Conservation (phyloP, 2,113 vertebrate genomes). For the Psophia crepitans region DNA sequence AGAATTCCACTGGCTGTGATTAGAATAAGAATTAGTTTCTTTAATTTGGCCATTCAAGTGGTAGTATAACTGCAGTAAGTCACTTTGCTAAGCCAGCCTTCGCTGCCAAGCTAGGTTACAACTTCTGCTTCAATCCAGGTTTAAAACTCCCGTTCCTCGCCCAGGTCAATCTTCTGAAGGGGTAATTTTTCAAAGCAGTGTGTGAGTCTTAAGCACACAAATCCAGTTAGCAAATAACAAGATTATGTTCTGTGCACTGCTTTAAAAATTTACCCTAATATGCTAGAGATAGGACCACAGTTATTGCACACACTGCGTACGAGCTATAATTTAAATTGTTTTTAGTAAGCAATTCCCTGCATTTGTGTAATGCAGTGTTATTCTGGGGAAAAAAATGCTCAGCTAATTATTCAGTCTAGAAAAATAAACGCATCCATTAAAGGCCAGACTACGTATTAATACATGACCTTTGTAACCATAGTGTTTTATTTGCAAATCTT, state of each 20-base stretch:
- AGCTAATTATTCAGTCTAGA: constrained; percentile 35
- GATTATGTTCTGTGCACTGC: constrained; percentile 54
- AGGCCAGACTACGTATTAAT: constrained; percentile 13
- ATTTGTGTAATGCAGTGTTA: neutral
- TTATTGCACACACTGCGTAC: neutral
- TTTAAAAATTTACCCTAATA: constrained; percentile 32
- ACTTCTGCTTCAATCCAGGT: constrained; percentile 31
- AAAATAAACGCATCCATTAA: constrained; percentile 61
- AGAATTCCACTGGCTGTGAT: constrained; percentile 70
- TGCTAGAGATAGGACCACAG: neutral
- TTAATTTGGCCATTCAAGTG: constrained; percentile 64
- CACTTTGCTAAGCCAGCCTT: constrained; percentile 19
- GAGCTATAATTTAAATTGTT: constrained; percentile 14
- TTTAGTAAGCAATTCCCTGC: constrained; percentile 28
- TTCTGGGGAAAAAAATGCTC: neutral
- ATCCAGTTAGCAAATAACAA: constrained; percentile 51
- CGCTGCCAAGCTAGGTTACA: constrained; percentile 28
- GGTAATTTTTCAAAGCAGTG: constrained; percentile 27
- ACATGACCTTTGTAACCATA: constrained; percentile 29
- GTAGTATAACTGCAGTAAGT: constrained; percentile 51
- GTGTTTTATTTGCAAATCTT: constrained; percentile 50
- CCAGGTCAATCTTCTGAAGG: constrained; percentile 51
- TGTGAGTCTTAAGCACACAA: constrained; percentile 29
- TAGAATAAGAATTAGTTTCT: constrained; percentile 71
- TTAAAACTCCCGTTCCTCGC: neutral